phyloP scores from a whole-genome alignment of 2,888 invertebrate species.

The Brachyopa scutellaris region DNA sequence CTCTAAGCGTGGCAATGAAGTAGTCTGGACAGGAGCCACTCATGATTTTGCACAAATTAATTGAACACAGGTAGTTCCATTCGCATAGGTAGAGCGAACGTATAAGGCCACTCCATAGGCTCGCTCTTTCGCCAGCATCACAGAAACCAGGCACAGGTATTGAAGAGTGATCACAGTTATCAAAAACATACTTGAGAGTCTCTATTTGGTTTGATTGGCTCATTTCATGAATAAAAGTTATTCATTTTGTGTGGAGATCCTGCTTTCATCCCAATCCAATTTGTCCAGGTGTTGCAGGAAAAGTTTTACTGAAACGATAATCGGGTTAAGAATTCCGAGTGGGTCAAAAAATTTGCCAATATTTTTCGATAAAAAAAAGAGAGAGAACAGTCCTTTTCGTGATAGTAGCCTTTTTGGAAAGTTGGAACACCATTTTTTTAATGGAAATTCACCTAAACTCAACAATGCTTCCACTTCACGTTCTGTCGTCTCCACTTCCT shows the following conservation, averaged over 20 bases:
- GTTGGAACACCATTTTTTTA: no score
- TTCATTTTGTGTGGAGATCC: not conserved
- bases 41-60: not conserved
- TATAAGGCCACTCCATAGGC: not conserved
- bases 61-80: not conserved
- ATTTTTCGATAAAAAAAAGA: no score
- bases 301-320: not conserved
- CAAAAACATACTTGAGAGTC: not conserved
- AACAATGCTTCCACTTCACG: no score
- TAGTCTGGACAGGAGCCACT: not conserved
- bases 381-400: no score
- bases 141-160: no score
- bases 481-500: no score
- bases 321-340: not conserved
- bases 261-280: not conserved
- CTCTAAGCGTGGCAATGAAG: not conserved
- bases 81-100: not conserved
- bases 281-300: not conserved
- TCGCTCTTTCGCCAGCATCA: no score
- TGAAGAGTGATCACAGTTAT: no score
- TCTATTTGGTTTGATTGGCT: not conserved
- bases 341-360: not conserved
- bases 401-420: no score
- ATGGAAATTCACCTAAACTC: no score
- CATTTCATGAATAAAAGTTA: not conserved